phyloP scores from a whole-genome alignment of 2,888 invertebrate species.

The Brachyopa scutellaris region DNA sequence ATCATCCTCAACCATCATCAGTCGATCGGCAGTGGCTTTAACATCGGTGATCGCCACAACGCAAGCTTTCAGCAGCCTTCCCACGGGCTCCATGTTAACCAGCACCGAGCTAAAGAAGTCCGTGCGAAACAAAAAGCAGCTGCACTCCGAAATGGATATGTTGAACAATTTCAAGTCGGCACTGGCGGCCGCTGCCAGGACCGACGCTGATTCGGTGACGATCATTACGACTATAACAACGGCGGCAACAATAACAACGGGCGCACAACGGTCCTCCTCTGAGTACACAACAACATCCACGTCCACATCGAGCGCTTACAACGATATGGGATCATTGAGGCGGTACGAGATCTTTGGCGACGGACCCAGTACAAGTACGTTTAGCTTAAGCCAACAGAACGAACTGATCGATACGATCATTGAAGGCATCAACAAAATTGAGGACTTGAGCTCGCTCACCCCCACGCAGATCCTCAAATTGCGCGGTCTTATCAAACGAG shows the following conservation, averaged over 20 bases:
- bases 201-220: conserved; percentile 48
- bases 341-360: conserved; percentile 22
- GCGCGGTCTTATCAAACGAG: conserved; percentile 76
- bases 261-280: background rate
- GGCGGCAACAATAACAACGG: conserved; percentile 54
- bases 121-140: conserved; percentile 79
- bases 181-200: conserved; percentile 73
- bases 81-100: background rate
- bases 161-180: conserved; percentile 80
- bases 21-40: conserved; percentile 25
- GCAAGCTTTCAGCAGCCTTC: conserved; percentile 33
- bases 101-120: conserved; percentile 73
- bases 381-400: conserved; percentile 33
- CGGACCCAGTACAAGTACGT: conserved; percentile 5
- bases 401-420: conserved; percentile 74
- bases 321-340: conserved; percentile 45
- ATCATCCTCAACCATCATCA: conserved; percentile 44
- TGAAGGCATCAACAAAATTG: conserved; percentile 79
- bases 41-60: conserved; percentile 36
- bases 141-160: conserved; percentile 81
- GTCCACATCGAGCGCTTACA: conserved; percentile 23
- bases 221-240: conserved; percentile 25
- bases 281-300: conserved; percentile 22
- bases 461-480: conserved; percentile 76
- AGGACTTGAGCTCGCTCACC: conserved; percentile 75